phyloP scores from a whole-genome alignment of 2,888 invertebrate species.

The Cabera pusaria region DNA sequence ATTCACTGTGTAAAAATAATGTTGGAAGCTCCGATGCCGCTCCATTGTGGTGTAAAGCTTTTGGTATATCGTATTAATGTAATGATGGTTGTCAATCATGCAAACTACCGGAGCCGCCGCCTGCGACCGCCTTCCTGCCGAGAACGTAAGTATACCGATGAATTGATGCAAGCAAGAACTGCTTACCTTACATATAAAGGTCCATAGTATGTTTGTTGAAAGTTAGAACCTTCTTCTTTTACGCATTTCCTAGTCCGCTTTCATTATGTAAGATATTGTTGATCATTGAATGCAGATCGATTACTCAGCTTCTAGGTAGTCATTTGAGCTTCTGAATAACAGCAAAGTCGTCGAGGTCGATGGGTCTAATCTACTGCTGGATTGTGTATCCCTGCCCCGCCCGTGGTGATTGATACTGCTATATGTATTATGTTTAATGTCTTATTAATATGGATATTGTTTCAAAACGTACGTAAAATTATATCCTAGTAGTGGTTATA shows the following conservation, averaged over 20 bases:
- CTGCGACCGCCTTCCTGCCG: constrained; percentile 67
- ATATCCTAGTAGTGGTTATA: too few relatives aligned
- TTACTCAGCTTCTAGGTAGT: constrained; percentile 53
- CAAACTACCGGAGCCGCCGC: constrained; percentile 73
- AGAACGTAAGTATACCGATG: constrained; percentile 67
- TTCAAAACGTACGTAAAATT: too few relatives aligned
- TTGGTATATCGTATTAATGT: constrained; percentile 78
- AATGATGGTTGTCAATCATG: constrained; percentile 82
- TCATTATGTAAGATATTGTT: constrained; percentile 56
- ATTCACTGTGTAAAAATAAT: too few relatives aligned
- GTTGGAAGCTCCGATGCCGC: constrained; percentile 56
- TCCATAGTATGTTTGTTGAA: constrained; percentile 70
- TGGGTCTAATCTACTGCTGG: constrained; percentile 38
- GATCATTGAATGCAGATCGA: constrained; percentile 56
- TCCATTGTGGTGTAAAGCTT: constrained; percentile 64
- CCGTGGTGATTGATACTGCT: constrained; percentile 19
- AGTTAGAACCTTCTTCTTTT: constrained; percentile 64
- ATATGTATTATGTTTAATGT: too few relatives aligned
- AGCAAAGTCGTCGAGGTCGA: constrained; percentile 39
- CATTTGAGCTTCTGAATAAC: constrained; percentile 53
- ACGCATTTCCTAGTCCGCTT: constrained; percentile 74
- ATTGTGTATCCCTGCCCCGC: constrained; percentile 24
- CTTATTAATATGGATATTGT: not conserved
- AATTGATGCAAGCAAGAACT: constrained; percentile 73
- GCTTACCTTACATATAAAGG: constrained; percentile 54